Evolutionary conservation across 2,113 vertebrate species (phyloP).

Genomic region (Nannospalax galili): DNA sequence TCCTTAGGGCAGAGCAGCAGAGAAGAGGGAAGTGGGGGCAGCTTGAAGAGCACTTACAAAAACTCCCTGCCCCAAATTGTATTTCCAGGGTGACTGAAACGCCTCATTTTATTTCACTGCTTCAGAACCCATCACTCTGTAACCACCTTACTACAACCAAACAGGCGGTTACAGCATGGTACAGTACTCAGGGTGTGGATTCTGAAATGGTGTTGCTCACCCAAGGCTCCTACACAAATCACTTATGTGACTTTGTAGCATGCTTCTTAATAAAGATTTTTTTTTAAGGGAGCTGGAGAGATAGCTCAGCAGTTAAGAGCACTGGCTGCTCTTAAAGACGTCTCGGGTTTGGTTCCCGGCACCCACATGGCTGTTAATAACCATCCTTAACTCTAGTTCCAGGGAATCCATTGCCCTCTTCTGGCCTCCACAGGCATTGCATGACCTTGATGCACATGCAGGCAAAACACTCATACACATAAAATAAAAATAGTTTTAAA

Average conservation of each 20-base stretch:
- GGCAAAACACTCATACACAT: too few species aligned
- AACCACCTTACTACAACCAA: neutral
- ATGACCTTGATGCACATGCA: too few species aligned
- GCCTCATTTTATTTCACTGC: conserved; percentile 19
- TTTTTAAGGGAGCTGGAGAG: too few species aligned
- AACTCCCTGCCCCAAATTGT: neutral
- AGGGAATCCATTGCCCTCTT: too few species aligned
- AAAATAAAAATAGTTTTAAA: too few species aligned
- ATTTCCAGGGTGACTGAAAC: conserved; percentile 28
- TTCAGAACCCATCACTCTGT: neutral
- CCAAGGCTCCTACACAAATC: neutral
- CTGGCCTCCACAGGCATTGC: neutral
- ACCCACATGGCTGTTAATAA: too few species aligned
- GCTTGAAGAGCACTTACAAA: neutral
- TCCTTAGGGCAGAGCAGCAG: neutral
- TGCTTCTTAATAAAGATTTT: conserved; percentile 5
- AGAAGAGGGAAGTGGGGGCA: neutral
- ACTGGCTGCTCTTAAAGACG: too few species aligned
- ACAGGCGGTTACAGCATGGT: neutral
- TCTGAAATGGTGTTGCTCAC: conserved; percentile 24
- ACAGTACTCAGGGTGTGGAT: neutral
- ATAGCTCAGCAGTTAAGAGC: too few species aligned
- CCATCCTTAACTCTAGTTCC: too few species aligned
- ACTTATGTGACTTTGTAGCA: neutral
- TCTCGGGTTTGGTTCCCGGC: too few species aligned